A percentile compares a stretch with the other conserved stretches of the same genome.
phyloP scores from a whole-genome alignment of 2,888 invertebrate species.

The Dilophus febrilis region DNA sequence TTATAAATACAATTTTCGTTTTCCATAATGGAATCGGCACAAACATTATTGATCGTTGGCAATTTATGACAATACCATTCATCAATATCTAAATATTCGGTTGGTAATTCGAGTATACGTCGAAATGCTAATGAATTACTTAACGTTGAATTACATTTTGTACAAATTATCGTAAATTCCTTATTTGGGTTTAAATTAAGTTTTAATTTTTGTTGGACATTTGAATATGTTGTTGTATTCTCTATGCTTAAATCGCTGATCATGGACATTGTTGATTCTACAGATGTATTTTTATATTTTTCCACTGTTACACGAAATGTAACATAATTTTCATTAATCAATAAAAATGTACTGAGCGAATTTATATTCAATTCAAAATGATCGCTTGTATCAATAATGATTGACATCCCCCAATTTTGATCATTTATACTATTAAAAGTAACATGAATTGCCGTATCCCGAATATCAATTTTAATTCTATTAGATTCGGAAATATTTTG shows the following conservation, averaged over 20 bases:
- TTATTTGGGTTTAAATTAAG: neutral
- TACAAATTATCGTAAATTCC: constrained; percentile 1
- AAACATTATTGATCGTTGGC: neutral
- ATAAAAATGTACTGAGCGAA: constrained; percentile 3
- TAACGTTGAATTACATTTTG: constrained; percentile 1
- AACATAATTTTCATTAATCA: neutral
- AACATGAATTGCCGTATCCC: neutral
- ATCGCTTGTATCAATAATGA: neutral
- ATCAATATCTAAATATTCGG: constrained; percentile 9
- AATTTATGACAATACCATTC: constrained; percentile 14
- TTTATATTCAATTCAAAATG: neutral
- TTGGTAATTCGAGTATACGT: constrained; percentile 11
- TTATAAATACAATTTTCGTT: neutral
- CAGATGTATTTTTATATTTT: neutral
- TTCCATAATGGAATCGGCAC: neutral
- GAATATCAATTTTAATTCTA: neutral
- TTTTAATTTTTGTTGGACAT: neutral
- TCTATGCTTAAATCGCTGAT: neutral
- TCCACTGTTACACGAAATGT: constrained; percentile 3
- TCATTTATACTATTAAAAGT: neutral
- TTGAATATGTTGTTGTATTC: neutral
- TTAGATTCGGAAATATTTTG: neutral
- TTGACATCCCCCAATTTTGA: too few species aligned
- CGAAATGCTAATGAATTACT: constrained; percentile 4
- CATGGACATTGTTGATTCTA: too few species aligned